Evolutionary conservation across 2,888 invertebrate species (phyloP).

Genomic region (Frankliniella intonsa): DNA sequence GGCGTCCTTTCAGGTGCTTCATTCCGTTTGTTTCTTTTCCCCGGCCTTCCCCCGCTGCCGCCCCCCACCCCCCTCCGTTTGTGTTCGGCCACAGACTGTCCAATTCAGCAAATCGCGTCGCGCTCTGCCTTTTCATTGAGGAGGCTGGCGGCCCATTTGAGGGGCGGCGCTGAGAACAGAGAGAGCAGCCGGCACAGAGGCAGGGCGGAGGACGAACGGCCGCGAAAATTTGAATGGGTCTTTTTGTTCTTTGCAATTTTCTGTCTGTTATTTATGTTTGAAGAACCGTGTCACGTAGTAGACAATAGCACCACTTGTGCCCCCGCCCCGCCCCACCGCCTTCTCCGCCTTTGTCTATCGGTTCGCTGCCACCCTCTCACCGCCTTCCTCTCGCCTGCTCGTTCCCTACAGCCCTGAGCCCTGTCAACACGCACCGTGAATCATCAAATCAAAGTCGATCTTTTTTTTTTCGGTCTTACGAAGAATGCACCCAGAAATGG

Average conservation of each 20-base stretch:
- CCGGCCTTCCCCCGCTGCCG: too few species aligned
- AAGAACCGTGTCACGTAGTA: conserved; percentile 26
- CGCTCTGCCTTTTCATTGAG: conserved; percentile 5
- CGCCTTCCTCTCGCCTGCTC: background rate
- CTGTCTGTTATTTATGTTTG: conserved; percentile 23
- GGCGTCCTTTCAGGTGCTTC: too few species aligned
- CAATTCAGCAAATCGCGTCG: conserved; percentile 1
- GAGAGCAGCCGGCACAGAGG: background rate
- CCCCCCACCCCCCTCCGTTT: background rate
- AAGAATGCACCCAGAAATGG: too few species aligned
- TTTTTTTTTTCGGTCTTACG: too few species aligned
- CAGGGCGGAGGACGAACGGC: background rate
- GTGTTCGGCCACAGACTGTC: background rate
- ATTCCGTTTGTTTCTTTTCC: too few species aligned
- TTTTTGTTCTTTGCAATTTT: conserved; percentile 27
- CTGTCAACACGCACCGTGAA: background rate
- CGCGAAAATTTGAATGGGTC: conserved; percentile 15
- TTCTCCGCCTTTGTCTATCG: background rate
- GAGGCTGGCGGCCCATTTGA: conserved; percentile 1
- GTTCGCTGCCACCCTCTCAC: background rate
- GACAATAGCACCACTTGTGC: conserved; percentile 24
- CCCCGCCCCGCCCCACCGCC: background rate
- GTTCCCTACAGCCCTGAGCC: background rate
- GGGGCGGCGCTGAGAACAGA: conserved; percentile 1
- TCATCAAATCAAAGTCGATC: too few species aligned